Conservation (phyloP, 2,797 vertebrate species). For the Mormyrus hasselquistii region DNA sequence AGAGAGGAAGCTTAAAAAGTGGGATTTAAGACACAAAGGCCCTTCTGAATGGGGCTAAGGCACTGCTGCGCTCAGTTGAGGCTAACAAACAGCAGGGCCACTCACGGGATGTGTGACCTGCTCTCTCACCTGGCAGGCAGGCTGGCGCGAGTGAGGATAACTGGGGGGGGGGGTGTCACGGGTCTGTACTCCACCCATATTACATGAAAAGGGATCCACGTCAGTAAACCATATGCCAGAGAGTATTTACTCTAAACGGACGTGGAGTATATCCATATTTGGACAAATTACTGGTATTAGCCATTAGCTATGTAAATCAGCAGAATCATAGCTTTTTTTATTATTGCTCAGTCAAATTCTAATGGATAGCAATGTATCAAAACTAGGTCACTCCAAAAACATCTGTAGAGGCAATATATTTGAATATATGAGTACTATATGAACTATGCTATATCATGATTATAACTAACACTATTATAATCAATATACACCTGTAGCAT, state of each 20-base stretch:
- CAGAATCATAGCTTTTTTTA: neutral
- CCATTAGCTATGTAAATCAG: neutral
- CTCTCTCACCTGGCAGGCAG: conserved; percentile 81
- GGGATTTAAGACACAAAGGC: conserved; percentile 99
- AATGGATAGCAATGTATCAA: neutral
- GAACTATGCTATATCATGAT: neutral
- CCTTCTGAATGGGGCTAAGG: conserved; percentile 93
- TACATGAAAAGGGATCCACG: conserved; percentile 46
- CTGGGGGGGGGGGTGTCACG: neutral
- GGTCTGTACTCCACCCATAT: conserved; percentile 41
- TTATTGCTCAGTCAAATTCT: neutral
- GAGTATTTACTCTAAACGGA: conserved; percentile 33
- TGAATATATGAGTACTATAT: neutral
- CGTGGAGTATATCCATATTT: conserved; percentile 16
- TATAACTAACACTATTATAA: neutral
- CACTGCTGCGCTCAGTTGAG: conserved; percentile 98
- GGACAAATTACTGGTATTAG: neutral
- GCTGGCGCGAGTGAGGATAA: conserved; percentile 59
- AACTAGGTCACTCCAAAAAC: neutral
- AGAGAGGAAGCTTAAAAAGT: conserved; percentile 90
- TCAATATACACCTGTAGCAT: neutral
- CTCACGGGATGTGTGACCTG: conserved; percentile 90
- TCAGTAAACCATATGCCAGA: conserved; percentile 44
- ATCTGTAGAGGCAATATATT: neutral
- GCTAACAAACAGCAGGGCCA: conserved; percentile 99